These are phyloP conservation scores for Halcyon chelicuti DNA, from an alignment of 2,797 vertebrate genomes.

Conservation along the genomic window DNA sequence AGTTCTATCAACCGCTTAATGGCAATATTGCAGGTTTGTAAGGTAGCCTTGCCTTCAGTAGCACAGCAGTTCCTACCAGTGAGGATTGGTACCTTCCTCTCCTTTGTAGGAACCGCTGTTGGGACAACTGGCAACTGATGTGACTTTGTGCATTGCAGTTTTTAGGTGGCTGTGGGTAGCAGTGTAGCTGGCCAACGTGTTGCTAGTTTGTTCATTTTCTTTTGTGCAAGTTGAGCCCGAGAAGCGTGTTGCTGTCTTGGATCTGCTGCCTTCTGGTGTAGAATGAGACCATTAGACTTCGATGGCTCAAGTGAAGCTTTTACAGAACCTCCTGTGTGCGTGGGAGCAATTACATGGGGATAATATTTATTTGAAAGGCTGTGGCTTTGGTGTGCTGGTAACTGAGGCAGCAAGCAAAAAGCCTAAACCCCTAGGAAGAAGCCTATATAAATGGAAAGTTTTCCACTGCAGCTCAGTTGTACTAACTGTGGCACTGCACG, in stretches of 20 bases:
- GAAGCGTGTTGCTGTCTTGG: neutral
- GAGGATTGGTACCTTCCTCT: neutral
- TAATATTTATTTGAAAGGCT: neutral
- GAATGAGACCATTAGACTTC: neutral
- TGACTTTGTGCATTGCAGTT: neutral
- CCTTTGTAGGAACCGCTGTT: neutral
- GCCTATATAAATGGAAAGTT: neutral
- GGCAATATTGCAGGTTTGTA: neutral
- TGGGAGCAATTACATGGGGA: neutral
- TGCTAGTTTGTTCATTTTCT: neutral
- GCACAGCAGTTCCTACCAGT: neutral
- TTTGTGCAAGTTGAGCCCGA: neutral
- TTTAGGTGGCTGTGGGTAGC: neutral
- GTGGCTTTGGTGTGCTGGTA: neutral
- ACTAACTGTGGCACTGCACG: neutral
- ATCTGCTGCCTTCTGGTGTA: neutral
- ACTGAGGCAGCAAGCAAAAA: neutral
- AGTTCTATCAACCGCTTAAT: neutral
- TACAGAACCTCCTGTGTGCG: neutral
- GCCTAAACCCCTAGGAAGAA: neutral
- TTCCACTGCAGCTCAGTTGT: neutral
- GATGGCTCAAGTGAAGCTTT: neutral
- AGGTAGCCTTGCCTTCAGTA: neutral
- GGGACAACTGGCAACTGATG: neutral
- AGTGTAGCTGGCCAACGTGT: neutral